Conservation (phyloP, 2,888 invertebrate genomes). For the Limenitis camilla region DNA sequence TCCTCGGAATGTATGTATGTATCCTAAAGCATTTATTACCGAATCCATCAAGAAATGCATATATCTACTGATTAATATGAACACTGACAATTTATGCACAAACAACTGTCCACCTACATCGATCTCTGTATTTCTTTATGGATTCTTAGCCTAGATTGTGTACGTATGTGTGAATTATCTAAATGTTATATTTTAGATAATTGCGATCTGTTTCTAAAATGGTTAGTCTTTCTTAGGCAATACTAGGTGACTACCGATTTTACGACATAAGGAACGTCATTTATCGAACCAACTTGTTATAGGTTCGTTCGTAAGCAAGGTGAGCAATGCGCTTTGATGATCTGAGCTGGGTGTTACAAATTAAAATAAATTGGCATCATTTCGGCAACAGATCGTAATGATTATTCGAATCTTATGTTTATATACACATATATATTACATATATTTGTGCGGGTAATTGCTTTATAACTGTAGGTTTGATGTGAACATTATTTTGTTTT, state of each 20-base stretch:
- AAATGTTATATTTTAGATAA: constrained; percentile 45
- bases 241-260: constrained; percentile 23
- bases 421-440: constrained; percentile 27
- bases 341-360: constrained; percentile 71
- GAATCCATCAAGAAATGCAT: constrained; percentile 27
- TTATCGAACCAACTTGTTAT: constrained; percentile 10
- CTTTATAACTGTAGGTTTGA: constrained; percentile 59
- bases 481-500: constrained; percentile 51
- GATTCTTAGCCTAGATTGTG: constrained; percentile 22
- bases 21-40: constrained; percentile 14
- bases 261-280: constrained; percentile 8
- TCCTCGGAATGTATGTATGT: constrained; percentile 25
- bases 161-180: constrained; percentile 37
- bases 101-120: neutral
- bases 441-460: constrained; percentile 47
- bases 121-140: constrained; percentile 13
- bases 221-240: constrained; percentile 45
- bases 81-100: neutral
- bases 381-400: constrained; percentile 74
- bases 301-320: constrained; percentile 29
- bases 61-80: neutral
- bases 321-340: constrained; percentile 50
- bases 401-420: constrained; percentile 40
- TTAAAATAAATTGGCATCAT: constrained; percentile 67
- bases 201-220: constrained; percentile 74